These are phyloP conservation scores for Nothocercus nigrocapillus DNA, from an alignment of 2,113 vertebrate species.

Conservation along the genomic window DNA sequence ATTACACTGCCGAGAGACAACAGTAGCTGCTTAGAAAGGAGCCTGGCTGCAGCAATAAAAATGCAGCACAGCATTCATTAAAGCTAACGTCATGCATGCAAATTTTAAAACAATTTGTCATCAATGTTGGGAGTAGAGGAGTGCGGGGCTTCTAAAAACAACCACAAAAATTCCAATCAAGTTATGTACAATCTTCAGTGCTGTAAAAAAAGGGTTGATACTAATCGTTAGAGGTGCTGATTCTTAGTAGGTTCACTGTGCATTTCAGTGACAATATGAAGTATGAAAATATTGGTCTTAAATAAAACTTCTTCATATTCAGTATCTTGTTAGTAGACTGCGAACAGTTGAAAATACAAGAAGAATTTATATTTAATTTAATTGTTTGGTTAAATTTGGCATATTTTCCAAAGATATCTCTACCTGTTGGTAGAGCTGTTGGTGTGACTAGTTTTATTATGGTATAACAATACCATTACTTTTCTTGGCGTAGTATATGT, in stretches of 20 bases:
- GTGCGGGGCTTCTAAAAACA: neutral
- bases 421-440: neutral
- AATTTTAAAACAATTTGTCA: constrained; percentile 51
- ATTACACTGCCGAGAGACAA: constrained; percentile 18
- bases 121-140: neutral
- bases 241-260: neutral
- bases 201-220: constrained; percentile 2
- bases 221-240: neutral
- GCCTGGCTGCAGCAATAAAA: constrained; percentile 1
- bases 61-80: constrained; percentile 23
- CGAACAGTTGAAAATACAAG: neutral
- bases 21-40: constrained; percentile 39
- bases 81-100: neutral
- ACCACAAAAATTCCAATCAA: neutral
- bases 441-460: neutral
- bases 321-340: neutral
- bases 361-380: constrained; percentile 15
- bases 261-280: neutral
- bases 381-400: neutral
- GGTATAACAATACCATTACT: neutral
- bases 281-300: neutral
- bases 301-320: neutral
- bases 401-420: neutral
- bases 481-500: neutral
- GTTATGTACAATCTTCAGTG: constrained; percentile 17